Evolutionary conservation across 2,797 vertebrate species (phyloP).

Genomic region (Chaenodraco wilsoni): DNA sequence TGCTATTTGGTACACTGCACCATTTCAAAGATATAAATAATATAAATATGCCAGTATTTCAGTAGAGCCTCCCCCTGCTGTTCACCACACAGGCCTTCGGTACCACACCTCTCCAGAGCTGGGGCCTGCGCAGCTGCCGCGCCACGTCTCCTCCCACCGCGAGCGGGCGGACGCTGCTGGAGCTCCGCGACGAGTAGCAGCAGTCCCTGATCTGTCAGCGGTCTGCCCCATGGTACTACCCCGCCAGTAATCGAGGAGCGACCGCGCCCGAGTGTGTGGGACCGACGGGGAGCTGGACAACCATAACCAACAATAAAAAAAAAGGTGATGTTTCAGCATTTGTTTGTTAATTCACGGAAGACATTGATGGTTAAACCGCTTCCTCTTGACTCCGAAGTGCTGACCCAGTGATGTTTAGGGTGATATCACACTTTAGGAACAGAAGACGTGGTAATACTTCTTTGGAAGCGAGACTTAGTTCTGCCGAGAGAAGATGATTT

Average conservation of each 20-base stretch:
- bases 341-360: neutral
- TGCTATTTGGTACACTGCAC: no score
- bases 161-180: neutral
- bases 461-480: neutral
- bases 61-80: neutral
- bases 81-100: neutral
- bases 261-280: slow-evolving; percentile 14
- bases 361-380: neutral
- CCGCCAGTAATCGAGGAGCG: slow-evolving; percentile 26
- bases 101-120: neutral
- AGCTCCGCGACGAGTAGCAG: slow-evolving; percentile 7
- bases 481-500: neutral
- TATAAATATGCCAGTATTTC: no score
- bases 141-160: slow-evolving; percentile 58
- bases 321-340: slow-evolving; percentile 16
- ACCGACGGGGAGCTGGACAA: neutral
- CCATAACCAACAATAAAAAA: neutral
- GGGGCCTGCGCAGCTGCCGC: neutral
- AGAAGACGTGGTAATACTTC: fast-evolving
- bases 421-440: neutral
- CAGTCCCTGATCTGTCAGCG: neutral
- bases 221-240: neutral
- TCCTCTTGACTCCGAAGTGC: slow-evolving; percentile 12
- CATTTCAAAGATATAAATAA: no score
- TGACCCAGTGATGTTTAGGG: slow-evolving; percentile 1